phyloP scores from a whole-genome alignment of 2,888 invertebrate species.

The Belgica antarctica region DNA sequence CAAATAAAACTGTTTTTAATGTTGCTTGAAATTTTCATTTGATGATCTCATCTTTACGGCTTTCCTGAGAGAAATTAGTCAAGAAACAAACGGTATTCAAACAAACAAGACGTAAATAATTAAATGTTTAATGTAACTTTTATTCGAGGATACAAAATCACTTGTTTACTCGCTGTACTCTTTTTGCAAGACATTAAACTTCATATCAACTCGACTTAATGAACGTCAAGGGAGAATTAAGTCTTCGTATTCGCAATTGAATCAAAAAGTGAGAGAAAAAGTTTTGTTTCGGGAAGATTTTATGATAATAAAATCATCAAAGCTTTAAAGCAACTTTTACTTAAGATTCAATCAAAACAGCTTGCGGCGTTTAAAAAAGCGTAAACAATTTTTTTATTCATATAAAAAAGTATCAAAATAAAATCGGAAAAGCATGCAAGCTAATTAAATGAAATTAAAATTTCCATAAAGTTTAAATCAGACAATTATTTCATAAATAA shows the following conservation, averaged over 20 bases:
- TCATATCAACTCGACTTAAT: slow-evolving; percentile 5
- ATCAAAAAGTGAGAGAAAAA: background rate
- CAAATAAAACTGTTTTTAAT: slow-evolving; percentile 12
- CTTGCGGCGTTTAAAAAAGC: too few relatives aligned
- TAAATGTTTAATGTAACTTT: slow-evolving; percentile 18
- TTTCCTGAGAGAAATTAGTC: background rate
- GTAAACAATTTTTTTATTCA: too few relatives aligned
- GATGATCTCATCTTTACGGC: slow-evolving; percentile 11
- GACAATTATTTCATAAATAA: too few relatives aligned
- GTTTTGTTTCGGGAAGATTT: too few relatives aligned
- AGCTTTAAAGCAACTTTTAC: too few relatives aligned
- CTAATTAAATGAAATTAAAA: too few relatives aligned
- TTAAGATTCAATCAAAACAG: too few relatives aligned
- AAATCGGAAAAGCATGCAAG: too few relatives aligned
- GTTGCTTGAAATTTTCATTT: slow-evolving; percentile 19
- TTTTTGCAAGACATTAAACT: background rate
- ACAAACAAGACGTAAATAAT: slow-evolving; percentile 31
- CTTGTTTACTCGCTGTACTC: background rate
- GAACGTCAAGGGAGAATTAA: background rate
- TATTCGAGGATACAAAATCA: slow-evolving; percentile 9
- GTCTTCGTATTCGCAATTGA: background rate
- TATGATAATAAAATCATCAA: too few relatives aligned
- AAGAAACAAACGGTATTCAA: slow-evolving; percentile 3
- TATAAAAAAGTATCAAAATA: too few relatives aligned
- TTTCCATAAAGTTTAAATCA: too few relatives aligned